Evolutionary conservation across 2,113 vertebrate species (phyloP).

Genomic region (Caloenas nicobarica): DNA sequence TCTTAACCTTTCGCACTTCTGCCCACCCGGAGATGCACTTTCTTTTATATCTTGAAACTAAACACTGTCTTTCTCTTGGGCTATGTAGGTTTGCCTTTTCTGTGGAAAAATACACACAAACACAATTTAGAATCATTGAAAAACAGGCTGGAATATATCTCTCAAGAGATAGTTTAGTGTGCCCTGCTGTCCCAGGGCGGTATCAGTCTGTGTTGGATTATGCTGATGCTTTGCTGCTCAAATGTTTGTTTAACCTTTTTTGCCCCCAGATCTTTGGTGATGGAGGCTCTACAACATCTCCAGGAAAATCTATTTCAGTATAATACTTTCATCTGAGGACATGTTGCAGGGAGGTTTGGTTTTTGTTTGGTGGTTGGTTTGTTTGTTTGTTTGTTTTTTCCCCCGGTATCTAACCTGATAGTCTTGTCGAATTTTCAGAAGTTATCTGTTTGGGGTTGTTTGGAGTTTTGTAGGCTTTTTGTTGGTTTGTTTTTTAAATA

Average conservation of each 20-base stretch:
- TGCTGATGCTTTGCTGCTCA: neutral
- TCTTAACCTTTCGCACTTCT: constrained; percentile 1
- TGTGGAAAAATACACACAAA: neutral
- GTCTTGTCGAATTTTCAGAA: neutral
- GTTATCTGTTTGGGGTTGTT: neutral
- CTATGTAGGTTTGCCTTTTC: constrained; percentile 12
- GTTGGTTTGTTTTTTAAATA: neutral
- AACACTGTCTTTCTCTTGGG: constrained; percentile 6
- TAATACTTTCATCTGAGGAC: neutral
- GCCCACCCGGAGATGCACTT: neutral
- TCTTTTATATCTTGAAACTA: neutral
- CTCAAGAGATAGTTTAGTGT: neutral
- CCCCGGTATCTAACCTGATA: neutral
- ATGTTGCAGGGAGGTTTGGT: accelerated
- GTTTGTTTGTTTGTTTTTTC: no score
- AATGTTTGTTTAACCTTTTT: neutral
- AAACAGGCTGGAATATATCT: neutral
- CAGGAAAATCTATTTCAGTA: neutral
- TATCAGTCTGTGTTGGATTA: neutral
- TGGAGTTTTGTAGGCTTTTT: neutral
- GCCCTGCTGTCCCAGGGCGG: neutral
- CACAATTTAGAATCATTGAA: neutral
- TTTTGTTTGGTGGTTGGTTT: no score
- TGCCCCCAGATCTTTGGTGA: neutral
- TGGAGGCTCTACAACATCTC: neutral